Conservation (phyloP, 2,113 vertebrate species). For the Furnarius figulus region DNA sequence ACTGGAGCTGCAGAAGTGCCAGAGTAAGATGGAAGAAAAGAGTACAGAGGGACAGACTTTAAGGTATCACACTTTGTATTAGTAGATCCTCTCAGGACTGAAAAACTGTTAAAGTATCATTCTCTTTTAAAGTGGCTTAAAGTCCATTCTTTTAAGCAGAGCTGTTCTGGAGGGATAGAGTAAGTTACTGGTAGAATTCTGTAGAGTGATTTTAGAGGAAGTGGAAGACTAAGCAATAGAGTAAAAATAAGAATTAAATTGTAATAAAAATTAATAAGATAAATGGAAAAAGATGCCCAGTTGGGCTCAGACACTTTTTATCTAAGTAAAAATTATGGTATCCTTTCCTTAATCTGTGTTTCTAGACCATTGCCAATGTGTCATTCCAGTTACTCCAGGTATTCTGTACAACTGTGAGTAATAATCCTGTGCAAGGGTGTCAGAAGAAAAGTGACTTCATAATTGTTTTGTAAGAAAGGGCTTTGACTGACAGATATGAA, state of each 20-base stretch:
- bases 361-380: background rate
- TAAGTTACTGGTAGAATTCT: background rate
- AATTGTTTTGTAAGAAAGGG: background rate
- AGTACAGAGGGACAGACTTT: background rate
- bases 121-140: background rate
- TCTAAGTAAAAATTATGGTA: background rate
- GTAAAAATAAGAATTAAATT: background rate
- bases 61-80: constrained; percentile 12
- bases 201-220: background rate
- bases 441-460: background rate
- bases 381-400: background rate
- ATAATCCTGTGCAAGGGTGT: background rate
- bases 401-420: background rate
- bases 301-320: background rate
- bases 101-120: background rate
- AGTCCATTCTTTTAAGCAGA: background rate
- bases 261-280: background rate
- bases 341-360: background rate
- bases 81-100: background rate
- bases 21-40: constrained; percentile 33
- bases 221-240: background rate
- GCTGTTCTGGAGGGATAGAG: background rate
- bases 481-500: background rate
- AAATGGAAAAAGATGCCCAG: background rate
- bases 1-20: constrained; percentile 67